Conservation (phyloP, 2,113 vertebrate genomes). For the Lagopus muta region DNA sequence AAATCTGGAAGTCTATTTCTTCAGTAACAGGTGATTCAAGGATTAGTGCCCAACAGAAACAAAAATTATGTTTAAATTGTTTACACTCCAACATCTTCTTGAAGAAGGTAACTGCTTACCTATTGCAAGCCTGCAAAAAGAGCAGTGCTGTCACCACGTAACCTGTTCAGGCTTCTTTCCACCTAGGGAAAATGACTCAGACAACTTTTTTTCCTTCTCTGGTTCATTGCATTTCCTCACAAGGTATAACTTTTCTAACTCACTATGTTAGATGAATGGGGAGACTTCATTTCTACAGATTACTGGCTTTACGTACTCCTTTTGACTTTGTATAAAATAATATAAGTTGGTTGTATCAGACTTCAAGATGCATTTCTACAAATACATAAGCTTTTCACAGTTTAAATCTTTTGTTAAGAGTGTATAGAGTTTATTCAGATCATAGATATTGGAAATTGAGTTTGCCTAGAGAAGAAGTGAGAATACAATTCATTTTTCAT, state of each 20-base stretch:
- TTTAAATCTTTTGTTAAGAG: not conserved
- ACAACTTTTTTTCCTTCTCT: not conserved
- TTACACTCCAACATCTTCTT: not conserved
- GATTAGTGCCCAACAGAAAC: not conserved
- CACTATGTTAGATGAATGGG: not conserved
- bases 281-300: not conserved
- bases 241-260: not conserved
- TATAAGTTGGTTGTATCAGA: not conserved
- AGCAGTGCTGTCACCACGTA: not conserved
- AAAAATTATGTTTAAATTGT: not conserved
- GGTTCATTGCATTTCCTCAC: not conserved
- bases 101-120: not conserved
- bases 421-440: conserved; percentile 33
- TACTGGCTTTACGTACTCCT: not conserved
- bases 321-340: not conserved
- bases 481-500: conserved; percentile 59
- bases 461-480: conserved; percentile 35
- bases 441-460: conserved; percentile 25
- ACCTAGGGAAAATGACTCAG: not conserved
- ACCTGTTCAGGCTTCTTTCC: not conserved
- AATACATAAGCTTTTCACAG: conserved; percentile 19
- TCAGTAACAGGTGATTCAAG: not conserved
- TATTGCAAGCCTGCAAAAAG: not conserved
- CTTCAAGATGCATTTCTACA: conserved; percentile 24
- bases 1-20: not conserved